phyloP scores from a whole-genome alignment of 1,140 invertebrate genomes.

The Caerostris darwini region DNA sequence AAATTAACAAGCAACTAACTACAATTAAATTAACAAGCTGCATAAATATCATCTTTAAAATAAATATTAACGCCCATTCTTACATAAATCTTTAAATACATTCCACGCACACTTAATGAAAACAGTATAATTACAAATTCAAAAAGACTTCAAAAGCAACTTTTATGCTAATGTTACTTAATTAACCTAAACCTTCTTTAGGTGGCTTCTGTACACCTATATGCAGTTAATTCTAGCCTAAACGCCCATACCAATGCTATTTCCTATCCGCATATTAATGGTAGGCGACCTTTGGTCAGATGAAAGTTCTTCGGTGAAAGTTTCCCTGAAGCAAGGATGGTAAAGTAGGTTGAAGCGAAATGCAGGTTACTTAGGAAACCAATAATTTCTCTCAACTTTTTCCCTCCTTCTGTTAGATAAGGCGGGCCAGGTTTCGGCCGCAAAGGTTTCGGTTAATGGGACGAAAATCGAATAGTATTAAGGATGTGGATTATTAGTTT shows the following conservation, averaged over 20 bases:
- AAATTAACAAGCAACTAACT: too few relatives aligned
- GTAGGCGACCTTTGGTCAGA: constrained; percentile 28
- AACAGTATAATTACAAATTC: not conserved
- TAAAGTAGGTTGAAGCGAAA: constrained; percentile 37
- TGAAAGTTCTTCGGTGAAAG: not conserved
- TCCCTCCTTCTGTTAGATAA: not conserved
- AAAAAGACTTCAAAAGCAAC: not conserved
- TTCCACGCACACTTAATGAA: not conserved
- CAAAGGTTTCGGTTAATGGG: constrained; percentile 19
- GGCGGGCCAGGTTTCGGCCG: not conserved
- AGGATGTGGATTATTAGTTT: not conserved
- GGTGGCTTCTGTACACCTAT: not conserved
- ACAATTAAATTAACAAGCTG: too few relatives aligned
- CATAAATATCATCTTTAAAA: too few relatives aligned
- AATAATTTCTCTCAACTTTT: not conserved
- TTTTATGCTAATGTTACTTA: not conserved
- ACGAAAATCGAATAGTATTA: constrained; percentile 6
- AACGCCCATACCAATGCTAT: not conserved
- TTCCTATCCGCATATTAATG: not conserved
- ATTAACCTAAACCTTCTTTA: not conserved
- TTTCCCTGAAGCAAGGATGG: not conserved
- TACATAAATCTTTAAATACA: not conserved
- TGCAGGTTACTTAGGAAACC: not conserved
- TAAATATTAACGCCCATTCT: not conserved
- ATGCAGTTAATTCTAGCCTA: not conserved